Conservation (phyloP, 35 echinoderm and acorn worm species). For the Acanthaster planci region DNA sequence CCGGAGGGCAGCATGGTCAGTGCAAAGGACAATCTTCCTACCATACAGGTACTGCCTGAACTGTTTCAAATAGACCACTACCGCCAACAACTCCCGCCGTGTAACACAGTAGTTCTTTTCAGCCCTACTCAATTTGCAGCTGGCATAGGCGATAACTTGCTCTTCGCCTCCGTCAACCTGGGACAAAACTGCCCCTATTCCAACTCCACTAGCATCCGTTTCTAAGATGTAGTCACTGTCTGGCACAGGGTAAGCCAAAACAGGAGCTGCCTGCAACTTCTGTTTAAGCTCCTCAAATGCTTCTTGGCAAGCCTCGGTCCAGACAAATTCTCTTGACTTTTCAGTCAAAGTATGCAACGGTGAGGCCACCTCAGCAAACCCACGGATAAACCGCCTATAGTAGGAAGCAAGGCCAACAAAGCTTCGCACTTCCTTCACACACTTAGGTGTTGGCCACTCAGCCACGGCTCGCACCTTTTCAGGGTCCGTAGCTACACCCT, state of each 20-base stretch:
- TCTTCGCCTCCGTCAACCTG: constrained; percentile 58
- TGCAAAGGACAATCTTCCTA: constrained; percentile 22
- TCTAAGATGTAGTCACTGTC: constrained; percentile 64
- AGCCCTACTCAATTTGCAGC: constrained; percentile 35
- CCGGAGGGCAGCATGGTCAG: constrained; percentile 50
- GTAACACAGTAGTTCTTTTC: constrained; percentile 63
- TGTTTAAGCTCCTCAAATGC: constrained; percentile 53
- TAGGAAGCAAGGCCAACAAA: constrained; percentile 61
- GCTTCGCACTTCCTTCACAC: constrained; percentile 50
- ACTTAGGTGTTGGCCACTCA: constrained; percentile 42
- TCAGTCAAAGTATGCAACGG: constrained; percentile 51
- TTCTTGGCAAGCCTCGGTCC: constrained; percentile 41
- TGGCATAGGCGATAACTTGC: constrained; percentile 53
- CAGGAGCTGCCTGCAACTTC: constrained; percentile 37
- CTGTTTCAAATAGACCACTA: constrained; percentile 43
- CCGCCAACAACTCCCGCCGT: constrained; percentile 49
- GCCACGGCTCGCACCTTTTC: constrained; percentile 45
- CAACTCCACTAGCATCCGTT: constrained; percentile 66
- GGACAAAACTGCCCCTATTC: constrained; percentile 67
- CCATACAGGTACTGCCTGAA: constrained; percentile 53
- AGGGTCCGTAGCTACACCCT: constrained; percentile 56
- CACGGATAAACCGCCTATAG: constrained; percentile 57
- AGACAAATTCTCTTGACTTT: constrained; percentile 30
- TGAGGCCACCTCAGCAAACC: constrained; percentile 46
- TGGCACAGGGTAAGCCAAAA: constrained; percentile 49